phyloP scores from a whole-genome alignment of 2,113 vertebrate species.

The Amazona guildingii region DNA sequence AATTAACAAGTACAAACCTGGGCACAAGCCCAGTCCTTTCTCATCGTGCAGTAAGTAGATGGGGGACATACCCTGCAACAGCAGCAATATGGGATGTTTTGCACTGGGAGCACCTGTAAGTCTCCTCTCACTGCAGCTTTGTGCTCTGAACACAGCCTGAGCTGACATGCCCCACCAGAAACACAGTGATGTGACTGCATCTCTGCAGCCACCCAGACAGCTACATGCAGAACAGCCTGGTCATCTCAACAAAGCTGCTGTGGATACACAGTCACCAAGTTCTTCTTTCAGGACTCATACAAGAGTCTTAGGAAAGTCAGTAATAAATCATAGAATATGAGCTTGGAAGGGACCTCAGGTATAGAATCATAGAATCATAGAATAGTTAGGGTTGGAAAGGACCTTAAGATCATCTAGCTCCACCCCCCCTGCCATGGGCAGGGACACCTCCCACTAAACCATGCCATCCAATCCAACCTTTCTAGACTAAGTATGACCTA shows the following conservation, averaged over 20 bases:
- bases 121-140: neutral
- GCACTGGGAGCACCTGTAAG: neutral
- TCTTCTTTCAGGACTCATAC: neutral
- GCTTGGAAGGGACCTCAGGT: neutral
- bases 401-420: too few species aligned
- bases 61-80: neutral
- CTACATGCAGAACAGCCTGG: neutral
- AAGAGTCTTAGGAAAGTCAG: rapidly evolving
- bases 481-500: neutral
- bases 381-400: too few species aligned
- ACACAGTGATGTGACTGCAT: neutral
- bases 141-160: neutral
- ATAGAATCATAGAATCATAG: neutral
- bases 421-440: too few species aligned
- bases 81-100: neutral
- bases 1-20: neutral
- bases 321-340: neutral
- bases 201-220: neutral
- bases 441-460: too few species aligned
- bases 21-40: neutral
- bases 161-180: neutral
- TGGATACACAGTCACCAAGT: neutral
- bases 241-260: neutral
- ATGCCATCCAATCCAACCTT: neutral
- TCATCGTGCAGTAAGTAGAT: rapidly evolving